phyloP scores from a whole-genome alignment of 92 coral and sea anemone species.

The Blastomussa wellsi region DNA sequence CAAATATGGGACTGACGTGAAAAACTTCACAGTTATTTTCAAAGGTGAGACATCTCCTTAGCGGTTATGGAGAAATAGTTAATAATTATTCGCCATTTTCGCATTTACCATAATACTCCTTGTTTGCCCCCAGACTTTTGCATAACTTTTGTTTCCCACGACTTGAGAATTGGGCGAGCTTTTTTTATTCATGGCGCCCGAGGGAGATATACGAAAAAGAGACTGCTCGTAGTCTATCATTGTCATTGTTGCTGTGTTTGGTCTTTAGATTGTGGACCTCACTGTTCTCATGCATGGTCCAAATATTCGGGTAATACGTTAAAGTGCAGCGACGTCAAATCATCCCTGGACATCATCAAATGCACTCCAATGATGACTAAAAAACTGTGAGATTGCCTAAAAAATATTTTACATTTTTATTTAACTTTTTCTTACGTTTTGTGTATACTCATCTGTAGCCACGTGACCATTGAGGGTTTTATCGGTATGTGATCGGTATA shows the following conservation, averaged over 20 bases:
- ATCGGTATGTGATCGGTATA: not conserved
- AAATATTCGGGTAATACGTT: not conserved
- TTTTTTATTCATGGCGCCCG: too few species aligned
- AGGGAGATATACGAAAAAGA: too few species aligned
- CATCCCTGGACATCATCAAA: not conserved
- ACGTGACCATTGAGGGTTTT: not conserved
- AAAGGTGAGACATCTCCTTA: not conserved
- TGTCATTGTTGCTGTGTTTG: not conserved
- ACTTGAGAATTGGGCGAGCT: too few species aligned
- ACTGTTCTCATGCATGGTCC: not conserved
- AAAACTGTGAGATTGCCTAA: not conserved
- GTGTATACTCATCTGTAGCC: not conserved
- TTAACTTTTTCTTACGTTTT: too few species aligned
- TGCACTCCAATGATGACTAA: constrained; percentile 2
- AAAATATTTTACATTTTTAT: too few species aligned
- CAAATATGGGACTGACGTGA: constrained; percentile 12
- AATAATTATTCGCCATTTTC: too few species aligned
- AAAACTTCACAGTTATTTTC: not conserved
- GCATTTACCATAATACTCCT: too few species aligned
- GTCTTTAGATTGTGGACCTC: constrained; percentile 5
- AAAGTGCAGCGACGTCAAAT: not conserved
- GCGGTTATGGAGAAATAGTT: too few species aligned
- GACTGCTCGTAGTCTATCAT: too few species aligned
- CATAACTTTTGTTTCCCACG: too few species aligned
- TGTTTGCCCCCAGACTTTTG: too few species aligned